A percentile compares a stretch with the other conserved stretches of the same genome.
phyloP scores from a whole-genome alignment of 2,113 vertebrate species.

The Scophthalmus maximus region DNA sequence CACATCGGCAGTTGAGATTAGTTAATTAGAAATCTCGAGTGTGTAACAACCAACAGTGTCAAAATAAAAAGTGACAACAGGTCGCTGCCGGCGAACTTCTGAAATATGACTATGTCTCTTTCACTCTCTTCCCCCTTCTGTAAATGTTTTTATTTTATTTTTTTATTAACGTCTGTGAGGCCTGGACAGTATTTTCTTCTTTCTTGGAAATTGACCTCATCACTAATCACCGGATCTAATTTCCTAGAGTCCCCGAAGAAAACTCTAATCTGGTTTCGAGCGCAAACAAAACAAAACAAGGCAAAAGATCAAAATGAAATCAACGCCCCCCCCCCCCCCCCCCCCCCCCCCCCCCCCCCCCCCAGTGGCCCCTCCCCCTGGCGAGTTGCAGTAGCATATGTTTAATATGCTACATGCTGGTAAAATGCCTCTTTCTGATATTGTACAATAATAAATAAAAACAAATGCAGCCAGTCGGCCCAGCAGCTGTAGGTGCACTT shows the following conservation, averaged over 20 bases:
- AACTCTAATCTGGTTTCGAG: background rate
- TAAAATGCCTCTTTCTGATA: too few relatives aligned
- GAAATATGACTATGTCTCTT: background rate
- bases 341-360: too few relatives aligned
- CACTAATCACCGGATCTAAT: slow-evolving; percentile 27
- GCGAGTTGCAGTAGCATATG: too few relatives aligned
- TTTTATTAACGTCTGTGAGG: slow-evolving; percentile 3
- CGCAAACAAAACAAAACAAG: background rate
- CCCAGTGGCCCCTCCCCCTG: too few relatives aligned
- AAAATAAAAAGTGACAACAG: background rate
- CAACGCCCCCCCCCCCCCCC: too few relatives aligned
- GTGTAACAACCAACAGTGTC: background rate
- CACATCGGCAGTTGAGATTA: slow-evolving; percentile 20
- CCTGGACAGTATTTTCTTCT: slow-evolving; percentile 10
- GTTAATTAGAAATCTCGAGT: slow-evolving; percentile 23
- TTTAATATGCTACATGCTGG: too few relatives aligned
- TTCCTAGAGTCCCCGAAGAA: slow-evolving; percentile 6
- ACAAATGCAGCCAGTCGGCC: too few relatives aligned
- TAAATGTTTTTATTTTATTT: background rate
- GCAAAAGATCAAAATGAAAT: background rate
- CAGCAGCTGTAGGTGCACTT: too few relatives aligned
- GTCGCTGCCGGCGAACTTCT: background rate
- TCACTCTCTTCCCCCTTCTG: background rate
- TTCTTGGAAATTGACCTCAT: slow-evolving; percentile 4
- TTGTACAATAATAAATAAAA: too few relatives aligned